phyloP scores from a whole-genome alignment of 2,113 vertebrate species.

The Pomatorhinus ruficollis region DNA sequence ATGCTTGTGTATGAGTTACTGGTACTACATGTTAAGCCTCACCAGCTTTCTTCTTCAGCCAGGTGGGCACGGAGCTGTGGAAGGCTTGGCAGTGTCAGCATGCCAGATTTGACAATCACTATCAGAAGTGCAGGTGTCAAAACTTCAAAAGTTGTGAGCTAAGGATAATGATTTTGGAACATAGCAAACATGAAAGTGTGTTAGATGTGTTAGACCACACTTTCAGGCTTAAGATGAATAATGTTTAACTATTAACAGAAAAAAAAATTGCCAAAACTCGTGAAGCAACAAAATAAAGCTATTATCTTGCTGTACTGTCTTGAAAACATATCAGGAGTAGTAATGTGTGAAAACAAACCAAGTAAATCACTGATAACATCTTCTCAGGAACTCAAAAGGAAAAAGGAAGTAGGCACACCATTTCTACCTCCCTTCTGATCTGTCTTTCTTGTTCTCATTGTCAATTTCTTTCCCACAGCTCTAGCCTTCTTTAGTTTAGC shows the following conservation, averaged over 20 bases:
- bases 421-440: background rate
- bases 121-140: background rate
- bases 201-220: background rate
- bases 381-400: background rate
- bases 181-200: background rate
- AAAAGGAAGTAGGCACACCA: background rate
- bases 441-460: background rate
- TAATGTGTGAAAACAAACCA: background rate
- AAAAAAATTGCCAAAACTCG: background rate
- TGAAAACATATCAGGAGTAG: background rate
- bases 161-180: background rate
- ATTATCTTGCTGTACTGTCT: background rate
- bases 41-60: background rate
- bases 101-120: background rate
- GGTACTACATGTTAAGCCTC: background rate
- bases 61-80: accelerated
- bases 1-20: background rate
- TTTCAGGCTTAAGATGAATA: background rate
- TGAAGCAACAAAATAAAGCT: background rate
- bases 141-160: background rate
- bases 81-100: background rate
- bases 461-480: background rate
- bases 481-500: background rate
- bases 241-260: background rate
- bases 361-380: background rate